A percentile compares a stretch with the other conserved stretches of the same genome.
These are phyloP conservation scores for Chiloscyllium punctatum DNA, from an alignment of 2,797 vertebrate genomes.

Conservation along the genomic window DNA sequence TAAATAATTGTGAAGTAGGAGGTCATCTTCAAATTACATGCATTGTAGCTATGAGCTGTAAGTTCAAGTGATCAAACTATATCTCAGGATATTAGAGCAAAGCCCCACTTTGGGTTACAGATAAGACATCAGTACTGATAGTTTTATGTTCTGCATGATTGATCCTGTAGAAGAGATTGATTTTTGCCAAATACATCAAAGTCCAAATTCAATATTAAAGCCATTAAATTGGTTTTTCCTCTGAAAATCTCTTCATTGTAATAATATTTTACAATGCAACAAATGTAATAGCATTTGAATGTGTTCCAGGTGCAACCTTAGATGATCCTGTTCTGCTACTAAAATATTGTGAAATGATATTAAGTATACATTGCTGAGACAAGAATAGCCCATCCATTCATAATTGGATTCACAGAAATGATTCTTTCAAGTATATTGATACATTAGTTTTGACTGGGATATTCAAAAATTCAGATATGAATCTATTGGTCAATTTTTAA, in stretches of 20 bases:
- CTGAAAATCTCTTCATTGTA: slow-evolving; percentile 16
- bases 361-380: background rate
- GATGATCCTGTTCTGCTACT: background rate
- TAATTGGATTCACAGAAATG: background rate
- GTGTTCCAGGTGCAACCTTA: background rate
- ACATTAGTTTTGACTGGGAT: background rate
- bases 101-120: background rate
- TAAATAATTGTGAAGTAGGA: background rate
- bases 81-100: background rate
- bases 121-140: slow-evolving; percentile 4
- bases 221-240: slow-evolving; percentile 16
- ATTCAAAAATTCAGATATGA: background rate
- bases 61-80: background rate
- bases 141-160: slow-evolving; percentile 11
- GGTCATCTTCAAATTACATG: background rate
- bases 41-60: background rate
- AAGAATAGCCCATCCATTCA: background rate
- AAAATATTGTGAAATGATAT: background rate
- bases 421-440: background rate
- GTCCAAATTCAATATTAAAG: slow-evolving; percentile 24
- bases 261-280: slow-evolving; percentile 30
- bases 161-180: slow-evolving; percentile 15
- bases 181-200: slow-evolving; percentile 14
- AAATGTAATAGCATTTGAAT: slow-evolving; percentile 15
- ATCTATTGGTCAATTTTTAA: background rate